Percentiles rank a stretch among this genome's conserved stretches.
These are phyloP conservation scores for Pollachius pollachius DNA, from an alignment of 2,113 vertebrate genomes.

Conservation along the genomic window DNA sequence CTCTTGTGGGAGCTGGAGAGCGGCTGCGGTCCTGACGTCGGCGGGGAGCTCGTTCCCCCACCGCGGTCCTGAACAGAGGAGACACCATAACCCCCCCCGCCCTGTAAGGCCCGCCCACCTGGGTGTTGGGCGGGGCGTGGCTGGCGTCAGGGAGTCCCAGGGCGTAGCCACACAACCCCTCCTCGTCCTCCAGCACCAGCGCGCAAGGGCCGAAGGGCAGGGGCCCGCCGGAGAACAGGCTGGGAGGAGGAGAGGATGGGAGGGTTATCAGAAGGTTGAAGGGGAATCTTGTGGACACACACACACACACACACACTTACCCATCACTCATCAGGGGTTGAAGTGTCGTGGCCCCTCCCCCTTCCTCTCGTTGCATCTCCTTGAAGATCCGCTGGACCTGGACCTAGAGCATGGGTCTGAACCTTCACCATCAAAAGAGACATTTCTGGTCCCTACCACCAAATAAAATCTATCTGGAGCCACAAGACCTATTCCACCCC, in stretches of 20 bases:
- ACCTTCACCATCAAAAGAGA: no score
- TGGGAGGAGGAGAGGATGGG: slow-evolving; percentile 43
- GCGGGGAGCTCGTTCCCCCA: background rate
- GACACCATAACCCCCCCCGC: slow-evolving; percentile 21
- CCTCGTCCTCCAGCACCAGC: slow-evolving; percentile 89
- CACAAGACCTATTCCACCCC: no score
- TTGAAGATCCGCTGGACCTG: slow-evolving; percentile 88
- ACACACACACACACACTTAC: slow-evolving; percentile 58
- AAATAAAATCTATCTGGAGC: no score
- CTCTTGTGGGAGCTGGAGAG: no score
- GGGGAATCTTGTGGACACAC: background rate
- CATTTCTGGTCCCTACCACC: no score
- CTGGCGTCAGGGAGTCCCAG: slow-evolving; percentile 86
- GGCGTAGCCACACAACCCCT: slow-evolving; percentile 89
- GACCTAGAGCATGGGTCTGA: slow-evolving; percentile 60
- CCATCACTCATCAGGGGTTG: slow-evolving; percentile 86
- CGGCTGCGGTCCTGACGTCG: no score
- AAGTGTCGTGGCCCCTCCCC: slow-evolving; percentile 68
- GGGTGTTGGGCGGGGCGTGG: slow-evolving; percentile 82
- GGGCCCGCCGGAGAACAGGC: slow-evolving; percentile 83
- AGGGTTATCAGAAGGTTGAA: background rate
- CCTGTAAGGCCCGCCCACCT: slow-evolving; percentile 83
- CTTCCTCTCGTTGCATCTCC: slow-evolving; percentile 85
- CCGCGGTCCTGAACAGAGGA: background rate
- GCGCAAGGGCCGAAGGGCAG: slow-evolving; percentile 85